A percentile compares a stretch with the other conserved stretches of the same genome.
These are phyloP conservation scores for Pelobates cultripes DNA, from an alignment of 2,797 vertebrate genomes.

Conservation along the genomic window DNA sequence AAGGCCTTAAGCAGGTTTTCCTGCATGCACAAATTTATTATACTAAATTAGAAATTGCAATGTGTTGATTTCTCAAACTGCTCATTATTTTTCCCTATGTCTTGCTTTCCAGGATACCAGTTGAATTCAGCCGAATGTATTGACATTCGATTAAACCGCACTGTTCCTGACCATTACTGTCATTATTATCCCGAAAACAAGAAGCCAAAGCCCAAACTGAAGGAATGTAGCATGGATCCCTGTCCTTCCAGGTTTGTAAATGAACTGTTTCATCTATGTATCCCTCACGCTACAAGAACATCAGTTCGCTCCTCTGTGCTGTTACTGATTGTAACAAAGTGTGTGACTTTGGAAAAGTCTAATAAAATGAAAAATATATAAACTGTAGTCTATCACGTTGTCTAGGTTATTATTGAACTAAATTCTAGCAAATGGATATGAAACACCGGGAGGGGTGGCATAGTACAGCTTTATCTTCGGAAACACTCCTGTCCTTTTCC, in stretches of 20 bases:
- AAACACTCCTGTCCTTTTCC: conserved; percentile 65
- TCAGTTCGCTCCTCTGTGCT: no score
- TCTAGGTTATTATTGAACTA: background rate
- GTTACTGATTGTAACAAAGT: no score
- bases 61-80: no score
- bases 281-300: no score
- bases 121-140: conserved; percentile 91
- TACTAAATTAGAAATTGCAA: no score
- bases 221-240: conserved; percentile 91
- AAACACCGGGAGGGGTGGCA: background rate
- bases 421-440: conserved; percentile 16
- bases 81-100: background rate
- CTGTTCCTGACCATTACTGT: conserved; percentile 84
- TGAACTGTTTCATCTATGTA: background rate
- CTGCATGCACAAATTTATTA: no score
- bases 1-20: no score
- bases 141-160: conserved; percentile 83
- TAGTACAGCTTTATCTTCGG: conserved; percentile 59
- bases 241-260: conserved; percentile 83
- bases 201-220: conserved; percentile 93
- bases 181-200: conserved; percentile 88
- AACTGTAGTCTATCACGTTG: background rate
- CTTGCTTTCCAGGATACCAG: conserved; percentile 81
- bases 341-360: no score
- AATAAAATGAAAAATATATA: background rate